A percentile compares a stretch with the other conserved stretches of the same genome.
Evolutionary conservation across 1,140 invertebrate species (phyloP).

Genomic region (Drosophila grimshawi): DNA sequence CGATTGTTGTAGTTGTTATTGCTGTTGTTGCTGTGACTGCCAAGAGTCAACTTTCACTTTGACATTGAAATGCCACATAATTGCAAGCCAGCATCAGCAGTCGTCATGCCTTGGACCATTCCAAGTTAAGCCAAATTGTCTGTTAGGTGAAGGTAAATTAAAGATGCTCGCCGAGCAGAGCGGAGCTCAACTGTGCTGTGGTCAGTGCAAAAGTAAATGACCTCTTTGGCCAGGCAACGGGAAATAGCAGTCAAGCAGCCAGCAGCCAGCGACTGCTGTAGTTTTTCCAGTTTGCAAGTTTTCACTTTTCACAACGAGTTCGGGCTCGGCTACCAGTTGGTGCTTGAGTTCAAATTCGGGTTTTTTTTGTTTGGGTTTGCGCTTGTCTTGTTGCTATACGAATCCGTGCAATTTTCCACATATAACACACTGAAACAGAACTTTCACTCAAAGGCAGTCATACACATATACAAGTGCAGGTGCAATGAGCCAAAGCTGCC

Average conservation of each 20-base stretch:
- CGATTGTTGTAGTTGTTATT: slow-evolving; percentile 15
- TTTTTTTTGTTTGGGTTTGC: not conserved
- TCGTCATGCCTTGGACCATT: slow-evolving; percentile 25
- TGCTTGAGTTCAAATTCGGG: slow-evolving; percentile 1
- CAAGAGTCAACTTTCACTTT: slow-evolving; percentile 83
- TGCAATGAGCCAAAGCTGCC: slow-evolving; percentile 67
- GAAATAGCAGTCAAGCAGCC: slow-evolving; percentile 55
- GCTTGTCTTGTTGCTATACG: slow-evolving; percentile 23
- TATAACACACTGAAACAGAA: slow-evolving; percentile 49
- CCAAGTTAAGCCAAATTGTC: slow-evolving; percentile 33
- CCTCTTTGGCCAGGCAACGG: slow-evolving; percentile 64
- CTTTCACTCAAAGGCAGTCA: slow-evolving; percentile 59
- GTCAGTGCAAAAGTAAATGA: slow-evolving; percentile 60
- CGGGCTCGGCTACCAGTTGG: slow-evolving; percentile 5
- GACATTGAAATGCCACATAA: slow-evolving; percentile 82
- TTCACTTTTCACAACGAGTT: slow-evolving; percentile 80
- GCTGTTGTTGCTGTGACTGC: slow-evolving; percentile 35
- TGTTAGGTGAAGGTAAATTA: slow-evolving; percentile 56
- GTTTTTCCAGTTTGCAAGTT: slow-evolving; percentile 80
- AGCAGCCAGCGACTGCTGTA: slow-evolving; percentile 31
- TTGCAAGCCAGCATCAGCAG: slow-evolving; percentile 55
- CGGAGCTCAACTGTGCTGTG: not conserved
- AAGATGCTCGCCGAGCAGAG: slow-evolving; percentile 37
- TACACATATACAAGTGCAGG: slow-evolving; percentile 23
- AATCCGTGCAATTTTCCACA: slow-evolving; percentile 63